Evolutionary conservation across 2,888 invertebrate species (phyloP), one percentile per base, ranked within the genome.

Genomic region (Lasioglossum morio): DNA sequence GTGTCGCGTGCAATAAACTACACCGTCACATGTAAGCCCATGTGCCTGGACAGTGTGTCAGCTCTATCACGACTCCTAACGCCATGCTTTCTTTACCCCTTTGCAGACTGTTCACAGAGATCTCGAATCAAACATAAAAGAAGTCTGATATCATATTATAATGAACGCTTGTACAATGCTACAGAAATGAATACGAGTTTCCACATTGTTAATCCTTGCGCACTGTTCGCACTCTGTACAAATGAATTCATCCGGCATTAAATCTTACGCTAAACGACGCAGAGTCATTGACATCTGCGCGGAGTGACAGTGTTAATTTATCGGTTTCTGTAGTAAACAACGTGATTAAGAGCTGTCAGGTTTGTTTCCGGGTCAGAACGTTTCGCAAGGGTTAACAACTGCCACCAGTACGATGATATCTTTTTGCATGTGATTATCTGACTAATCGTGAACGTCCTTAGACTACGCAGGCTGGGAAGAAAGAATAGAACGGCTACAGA

Each of bases 401-500:
- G 30, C 16, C 16, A 48, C 10, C 16, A 30, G 0, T 57, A 16
- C 43, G 16, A 10, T 7, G 66, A 1, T 66, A 69, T 69, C 66
- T 69, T 37, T 69, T 37, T 69, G 66, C 34, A 23, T 27, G 76
- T 86, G 40, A 83, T 70, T 60, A 57, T 77, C 82, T 70, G 37
- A 80, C 75, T 70, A 73, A 8, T 72, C 69, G 2, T 80, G 40
- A n/a, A 72, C n/a, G 48, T 85, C 48, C 73, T 19, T 79, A 92
- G 92, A 92, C 66, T 80, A 87, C 60, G 79, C 90, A 77, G 91
- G 89, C 40, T 92, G 86, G 70, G 87, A 91, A 74, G 93, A 94
- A 72, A 92, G 93, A 82, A 92, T 95, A 90, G 94, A 95, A 80
- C 87, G 84, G 57, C 83, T 94, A 14, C 77, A 90, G 19, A 89